Conservation (phyloP, 2,113 vertebrate genomes). For the Otocyon megalotis region DNA sequence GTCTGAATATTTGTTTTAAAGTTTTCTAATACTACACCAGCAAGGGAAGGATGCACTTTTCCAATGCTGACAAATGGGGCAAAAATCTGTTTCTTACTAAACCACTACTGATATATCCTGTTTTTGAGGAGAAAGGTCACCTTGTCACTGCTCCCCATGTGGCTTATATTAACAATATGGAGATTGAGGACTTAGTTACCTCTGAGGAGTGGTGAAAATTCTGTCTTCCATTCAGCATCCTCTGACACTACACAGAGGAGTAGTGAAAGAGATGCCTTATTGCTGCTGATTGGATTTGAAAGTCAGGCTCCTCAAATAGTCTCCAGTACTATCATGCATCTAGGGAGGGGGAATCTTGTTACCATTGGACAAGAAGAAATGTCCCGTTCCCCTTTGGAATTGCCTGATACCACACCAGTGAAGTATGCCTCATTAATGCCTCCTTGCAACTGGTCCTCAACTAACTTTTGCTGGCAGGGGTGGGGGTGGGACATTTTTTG, state of each 20-base stretch:
- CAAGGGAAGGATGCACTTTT: neutral
- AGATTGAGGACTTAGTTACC: neutral
- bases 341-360: neutral
- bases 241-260: neutral
- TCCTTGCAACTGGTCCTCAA: rapidly evolving
- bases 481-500: too few species aligned
- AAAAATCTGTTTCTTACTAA: neutral
- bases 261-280: neutral
- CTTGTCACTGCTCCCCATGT: neutral
- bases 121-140: neutral
- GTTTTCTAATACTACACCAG: neutral
- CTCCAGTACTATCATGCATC: neutral
- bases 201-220: neutral
- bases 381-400: neutral
- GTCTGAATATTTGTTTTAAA: neutral
- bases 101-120: too few species aligned
- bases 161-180: neutral
- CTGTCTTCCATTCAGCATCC: neutral
- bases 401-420: neutral
- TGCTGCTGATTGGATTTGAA: neutral
- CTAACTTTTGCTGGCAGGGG: neutral
- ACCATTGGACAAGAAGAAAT: neutral
- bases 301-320: neutral
- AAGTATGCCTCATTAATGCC: neutral
- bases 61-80: neutral